These are phyloP conservation scores for Apantesis nais DNA, from an alignment of 2,888 invertebrate genomes.

Conservation along the genomic window DNA sequence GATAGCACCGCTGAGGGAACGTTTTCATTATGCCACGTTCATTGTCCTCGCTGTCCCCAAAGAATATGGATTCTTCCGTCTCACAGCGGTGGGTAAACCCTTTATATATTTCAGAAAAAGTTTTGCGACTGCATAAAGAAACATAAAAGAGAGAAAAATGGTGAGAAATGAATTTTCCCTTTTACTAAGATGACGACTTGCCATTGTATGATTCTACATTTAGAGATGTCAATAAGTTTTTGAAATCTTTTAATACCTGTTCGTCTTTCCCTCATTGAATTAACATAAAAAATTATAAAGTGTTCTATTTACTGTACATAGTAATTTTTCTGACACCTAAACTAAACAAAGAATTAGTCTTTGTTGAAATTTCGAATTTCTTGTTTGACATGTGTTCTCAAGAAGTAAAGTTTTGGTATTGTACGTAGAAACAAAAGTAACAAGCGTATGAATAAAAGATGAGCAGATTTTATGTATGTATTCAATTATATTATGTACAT, in stretches of 20 bases:
- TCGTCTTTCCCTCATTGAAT: not conserved
- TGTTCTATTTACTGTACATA: not conserved
- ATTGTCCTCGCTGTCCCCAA: conserved; percentile 62
- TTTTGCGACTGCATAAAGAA: conserved; percentile 58
- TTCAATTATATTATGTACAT: too few relatives aligned
- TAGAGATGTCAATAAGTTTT: not conserved
- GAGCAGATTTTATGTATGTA: too few relatives aligned
- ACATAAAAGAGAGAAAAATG: conserved; percentile 58
- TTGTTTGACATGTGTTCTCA: too few relatives aligned
- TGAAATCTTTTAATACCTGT: not conserved
- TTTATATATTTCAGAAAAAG: conserved; percentile 65
- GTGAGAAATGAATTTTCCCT: conserved; percentile 60
- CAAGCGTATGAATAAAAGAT: too few relatives aligned
- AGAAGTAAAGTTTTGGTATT: too few relatives aligned
- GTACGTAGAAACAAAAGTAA: too few relatives aligned
- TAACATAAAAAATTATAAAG: not conserved
- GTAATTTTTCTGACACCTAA: not conserved
- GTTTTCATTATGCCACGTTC: conserved; percentile 69
- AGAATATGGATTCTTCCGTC: conserved; percentile 60
- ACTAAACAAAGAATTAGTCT: not conserved
- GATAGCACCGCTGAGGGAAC: conserved; percentile 60
- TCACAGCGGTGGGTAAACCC: conserved; percentile 60
- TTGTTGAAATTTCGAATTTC: too few relatives aligned
- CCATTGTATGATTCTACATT: conserved; percentile 19
- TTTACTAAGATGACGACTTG: conserved; percentile 48